Percentiles rank a stretch among this genome's conserved stretches.
phyloP scores from a whole-genome alignment of 2,797 vertebrate genomes.

The Cottoperca gobio region DNA sequence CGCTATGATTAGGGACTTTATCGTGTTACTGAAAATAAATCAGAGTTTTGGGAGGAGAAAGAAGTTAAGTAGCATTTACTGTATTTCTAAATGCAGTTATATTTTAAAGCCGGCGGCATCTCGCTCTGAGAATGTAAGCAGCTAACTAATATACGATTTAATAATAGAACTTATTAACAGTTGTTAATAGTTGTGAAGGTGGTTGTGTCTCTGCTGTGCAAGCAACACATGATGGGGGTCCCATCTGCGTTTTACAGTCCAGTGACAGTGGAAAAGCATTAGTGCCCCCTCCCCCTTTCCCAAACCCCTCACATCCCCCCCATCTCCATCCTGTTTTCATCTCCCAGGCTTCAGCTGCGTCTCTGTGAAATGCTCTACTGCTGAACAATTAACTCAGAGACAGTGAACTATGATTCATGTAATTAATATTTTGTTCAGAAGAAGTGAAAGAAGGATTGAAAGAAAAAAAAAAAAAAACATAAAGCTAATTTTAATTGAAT shows the following conservation, averaged over 20 bases:
- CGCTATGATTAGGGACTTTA: constrained; percentile 39
- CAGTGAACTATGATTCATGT: constrained; percentile 84
- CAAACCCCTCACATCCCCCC: constrained; percentile 31
- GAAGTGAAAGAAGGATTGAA: constrained; percentile 56
- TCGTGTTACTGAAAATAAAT: constrained; percentile 40
- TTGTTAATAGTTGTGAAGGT: constrained; percentile 24
- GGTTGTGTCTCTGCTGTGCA: constrained; percentile 41
- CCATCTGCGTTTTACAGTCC: constrained; percentile 83
- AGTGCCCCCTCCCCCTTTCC: constrained; percentile 52
- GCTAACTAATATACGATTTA: not conserved
- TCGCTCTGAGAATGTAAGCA: not conserved
- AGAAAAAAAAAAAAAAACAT: constrained; percentile 39
- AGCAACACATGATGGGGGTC: constrained; percentile 60
- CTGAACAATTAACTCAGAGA: constrained; percentile 83
- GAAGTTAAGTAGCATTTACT: constrained; percentile 31
- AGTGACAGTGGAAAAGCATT: constrained; percentile 77
- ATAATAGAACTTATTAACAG: constrained; percentile 27
- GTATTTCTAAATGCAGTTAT: constrained; percentile 9
- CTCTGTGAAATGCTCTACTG: constrained; percentile 71
- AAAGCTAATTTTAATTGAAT: constrained; percentile 79
- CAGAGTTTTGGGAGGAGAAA: constrained; percentile 17
- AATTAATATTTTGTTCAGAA: constrained; percentile 80
- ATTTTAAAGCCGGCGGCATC: constrained; percentile 15
- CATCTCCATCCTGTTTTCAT: constrained; percentile 71
- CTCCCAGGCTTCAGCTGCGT: constrained; percentile 82